Base-by-base conservation (phyloP, 2,113 vertebrate genomes). In the Hystrix cristata region DNA sequence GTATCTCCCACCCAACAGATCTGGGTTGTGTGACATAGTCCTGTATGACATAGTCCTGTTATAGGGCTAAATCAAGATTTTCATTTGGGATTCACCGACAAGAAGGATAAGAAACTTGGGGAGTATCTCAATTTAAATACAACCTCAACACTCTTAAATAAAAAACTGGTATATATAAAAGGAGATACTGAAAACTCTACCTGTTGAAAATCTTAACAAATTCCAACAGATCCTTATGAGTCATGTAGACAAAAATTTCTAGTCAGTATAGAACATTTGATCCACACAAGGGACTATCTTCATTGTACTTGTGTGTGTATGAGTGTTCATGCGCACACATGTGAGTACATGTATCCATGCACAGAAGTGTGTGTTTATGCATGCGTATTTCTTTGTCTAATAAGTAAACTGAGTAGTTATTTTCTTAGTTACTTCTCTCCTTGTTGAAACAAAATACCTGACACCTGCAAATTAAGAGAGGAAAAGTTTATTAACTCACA, bases 81-180 rank as follows among this genome's bases (percentile, higher is more conserved):
- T 85, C 46, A 38, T 76, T 76, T 78, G 59, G 31, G 25, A 83
- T 79, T 90, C 67, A 67, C 9, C 83, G 59, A 80, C 34, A 60
- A 85, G 84, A 2, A 59, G 31, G 7, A 53, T 65, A 34, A 65
- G 65, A 78, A 76, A 78, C 2, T 1, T 57, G 34, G 7, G 46
- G 34, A 18, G 81, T 76, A 93, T 59, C 43, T 67, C 18, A 87
- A 87, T 74, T 96, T 53, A 87, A 87, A 88, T 15, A 62, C 12
- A 65, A 53, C 38, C 18, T 81, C 38, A 91, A 72, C 64, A 48
- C 79, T 72, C 43, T 60, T 88, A 89, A 64, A 81, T n/a, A 62
- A 76, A 92, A 90, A 94, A 10, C n/a, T 95, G 29, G 25, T 19
- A 55, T 2, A n/a, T 95, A 78, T 29, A 57, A 90, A 94, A 88